A percentile compares a stretch with the other conserved stretches of the same genome.
Conservation (phyloP, 2,888 invertebrate genomes). For the Hyposoter dolosus region DNA sequence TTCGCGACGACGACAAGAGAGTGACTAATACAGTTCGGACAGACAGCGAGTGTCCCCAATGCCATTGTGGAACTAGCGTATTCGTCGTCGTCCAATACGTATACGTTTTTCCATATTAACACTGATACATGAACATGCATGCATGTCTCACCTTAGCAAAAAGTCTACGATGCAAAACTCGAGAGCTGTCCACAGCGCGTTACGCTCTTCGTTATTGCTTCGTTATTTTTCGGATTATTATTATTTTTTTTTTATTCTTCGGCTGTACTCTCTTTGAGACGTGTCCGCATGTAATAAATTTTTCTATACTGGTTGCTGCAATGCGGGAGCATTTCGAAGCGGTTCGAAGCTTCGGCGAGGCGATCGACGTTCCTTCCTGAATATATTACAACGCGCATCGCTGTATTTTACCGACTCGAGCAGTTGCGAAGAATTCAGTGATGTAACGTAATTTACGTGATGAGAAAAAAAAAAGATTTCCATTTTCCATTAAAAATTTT, state of each 20-base stretch:
- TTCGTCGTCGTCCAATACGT: slow-evolving; percentile 43
- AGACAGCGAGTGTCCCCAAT: neutral
- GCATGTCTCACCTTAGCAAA: slow-evolving; percentile 46
- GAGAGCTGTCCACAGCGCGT: slow-evolving; percentile 70
- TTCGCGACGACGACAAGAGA: slow-evolving; percentile 52
- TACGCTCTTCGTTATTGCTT: slow-evolving; percentile 67
- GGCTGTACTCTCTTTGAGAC: neutral
- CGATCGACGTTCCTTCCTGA: slow-evolving; percentile 27
- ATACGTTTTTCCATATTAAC: neutral
- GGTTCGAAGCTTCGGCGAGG: neutral
- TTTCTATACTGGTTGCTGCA: slow-evolving; percentile 22
- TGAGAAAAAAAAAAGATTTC: neutral
- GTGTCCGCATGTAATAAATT: neutral
- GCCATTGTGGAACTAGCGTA: slow-evolving; percentile 65
- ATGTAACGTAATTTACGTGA: neutral
- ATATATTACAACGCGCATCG: slow-evolving; percentile 31
- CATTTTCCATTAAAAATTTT: neutral
- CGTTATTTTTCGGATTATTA: slow-evolving; percentile 26
- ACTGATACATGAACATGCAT: slow-evolving; percentile 56
- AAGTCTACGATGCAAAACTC: slow-evolving; percentile 36
- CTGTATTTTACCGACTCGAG: neutral
- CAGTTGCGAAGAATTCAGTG: slow-evolving; percentile 4
- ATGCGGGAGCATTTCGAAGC: slow-evolving; percentile 1
- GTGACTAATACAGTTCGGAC: slow-evolving; percentile 75
- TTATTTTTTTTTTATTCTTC: neutral